Base-by-base conservation (phyloP, 2,797 vertebrate genomes). In the Zalophus californianus region DNA sequence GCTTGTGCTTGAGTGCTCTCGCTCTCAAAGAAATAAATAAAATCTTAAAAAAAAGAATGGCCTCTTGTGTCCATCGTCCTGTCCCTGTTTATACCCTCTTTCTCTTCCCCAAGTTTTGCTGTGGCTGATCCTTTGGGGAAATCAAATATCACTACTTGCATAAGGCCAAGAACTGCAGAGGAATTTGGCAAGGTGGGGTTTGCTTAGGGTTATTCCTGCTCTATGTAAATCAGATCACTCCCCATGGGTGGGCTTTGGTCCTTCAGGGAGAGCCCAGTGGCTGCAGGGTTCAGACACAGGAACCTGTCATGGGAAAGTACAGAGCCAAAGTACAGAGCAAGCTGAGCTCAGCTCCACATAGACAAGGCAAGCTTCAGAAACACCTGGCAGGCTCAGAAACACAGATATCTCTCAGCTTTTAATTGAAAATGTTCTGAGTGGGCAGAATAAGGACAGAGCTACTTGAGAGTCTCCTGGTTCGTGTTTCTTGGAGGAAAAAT, bases 361-460 rank as follows among this genome's bases (percentile, higher is more conserved):
- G 64, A 21, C 8, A 3, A 3, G 0, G 0, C 0, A 5, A 77
- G 66, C 32, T 41, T 73, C 73, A 5, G 25, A 73, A 88, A 68
- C 82, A 73, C 64, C 70, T 91, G 62, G 78, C 72, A 38, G 56
- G 3, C 75, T 91, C 5, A 0, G 66, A 70, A 86, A 56, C 44
- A 14, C 91, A 90, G 90, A 27, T 82, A 72, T 90, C 95, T 82
- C 64, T 20, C 9, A 14, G 78, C 58, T 50, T 80, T 95, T 92
- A 25, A 56, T 3, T n/a, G 95, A 90, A 83, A 68, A 62, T 80
- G 73, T 66, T 92, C 85, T 91, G 27, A 64, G 78, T 35, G 75
- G 50, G 14, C 82, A 83, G 62, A 88, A 66, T 73, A 38, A 78
- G 35, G 70, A 38, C n/a, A 79, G 50, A 72, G 14, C 38, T 50